Base-by-base conservation (phyloP, 2,888 invertebrate genomes). In the Patella pellucida region DNA sequence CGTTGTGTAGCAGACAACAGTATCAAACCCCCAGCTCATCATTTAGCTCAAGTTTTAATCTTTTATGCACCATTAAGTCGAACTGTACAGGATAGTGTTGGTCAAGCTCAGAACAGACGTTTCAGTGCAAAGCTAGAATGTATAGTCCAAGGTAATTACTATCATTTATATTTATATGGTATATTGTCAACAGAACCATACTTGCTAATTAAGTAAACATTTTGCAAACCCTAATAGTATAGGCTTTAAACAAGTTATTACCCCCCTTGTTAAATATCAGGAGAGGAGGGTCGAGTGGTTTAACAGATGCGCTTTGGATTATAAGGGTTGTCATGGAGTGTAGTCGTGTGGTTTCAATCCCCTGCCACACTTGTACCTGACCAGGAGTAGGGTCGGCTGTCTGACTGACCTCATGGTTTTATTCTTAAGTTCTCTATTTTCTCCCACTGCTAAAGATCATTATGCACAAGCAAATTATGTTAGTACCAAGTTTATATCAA, bases 1-100 rank as follows among this genome's bases (percentile, higher is more conserved):
- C 84, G 90, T 2, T 91, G 91, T 82, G 85, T 89, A 3, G 90
- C 90, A 12, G 90, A 90, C 81, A 91, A 91, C 79, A 87, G 88
- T 77, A 89, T 91, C 41, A 82, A 87, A 16, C 89, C 89, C 0
- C 89, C 90, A 19, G 90, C 87, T 41, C 83, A 83, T 50, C 87
- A 87, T 73, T 86, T 89, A 70, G 86, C 87, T 3, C 84, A 85
- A 31, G 82, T 91, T 19, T 84, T 85, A 12, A 85, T 91, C 1
- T 85, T 88, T 78, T 88, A 88, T 77, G 77, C 79, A 52, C 91
- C 91, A 2, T 72, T 78, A 9, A 87, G 88, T 2, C 67, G 81
- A 0, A 83, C 88, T 14, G 89, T 90, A 51, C 89, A 90, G 78
- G 80, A 86, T 51, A 84, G 86, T 7, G 90, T 91, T 16, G 90